phyloP scores from a whole-genome alignment of 2,888 invertebrate species.

The Junonia oenone region DNA sequence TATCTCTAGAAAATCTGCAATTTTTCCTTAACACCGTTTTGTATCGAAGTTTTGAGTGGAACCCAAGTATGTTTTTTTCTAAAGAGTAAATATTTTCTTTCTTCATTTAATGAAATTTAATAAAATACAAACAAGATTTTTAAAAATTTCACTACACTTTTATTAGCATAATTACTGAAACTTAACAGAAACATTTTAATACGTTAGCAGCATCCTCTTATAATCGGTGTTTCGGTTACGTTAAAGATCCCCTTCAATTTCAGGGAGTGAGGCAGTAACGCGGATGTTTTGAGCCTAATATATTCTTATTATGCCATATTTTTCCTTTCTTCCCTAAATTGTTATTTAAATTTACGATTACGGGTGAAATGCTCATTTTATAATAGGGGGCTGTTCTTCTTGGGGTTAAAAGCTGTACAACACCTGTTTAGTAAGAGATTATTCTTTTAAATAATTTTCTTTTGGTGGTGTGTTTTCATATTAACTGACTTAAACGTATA shows the following conservation, averaged over 20 bases:
- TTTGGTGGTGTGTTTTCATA: neutral
- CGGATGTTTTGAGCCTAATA: conserved; percentile 24
- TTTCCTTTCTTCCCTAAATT: conserved; percentile 50
- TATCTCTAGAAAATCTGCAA: no score
- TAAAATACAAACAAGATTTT: no score
- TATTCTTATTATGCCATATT: conserved; percentile 46
- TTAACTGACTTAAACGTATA: neutral
- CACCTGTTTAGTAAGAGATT: neutral
- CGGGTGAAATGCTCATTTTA: conserved; percentile 30
- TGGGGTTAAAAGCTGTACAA: neutral
- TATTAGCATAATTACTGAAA: neutral
- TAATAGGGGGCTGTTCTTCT: conserved; percentile 3
- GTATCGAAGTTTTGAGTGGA: no score
- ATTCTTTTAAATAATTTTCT: neutral
- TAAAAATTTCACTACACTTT: neutral
- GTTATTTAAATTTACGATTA: conserved; percentile 61
- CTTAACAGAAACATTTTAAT: neutral
- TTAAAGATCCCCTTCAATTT: conserved; percentile 8
- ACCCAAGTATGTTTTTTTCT: no score
- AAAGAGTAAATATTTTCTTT: no score
- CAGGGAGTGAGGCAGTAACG: conserved; percentile 9
- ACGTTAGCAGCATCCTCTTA: neutral
- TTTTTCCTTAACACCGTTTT: no score
- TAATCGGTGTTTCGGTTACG: neutral
- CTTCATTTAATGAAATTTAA: no score